Evolutionary conservation across 2,797 vertebrate genomes (phyloP), one percentile per base, ranked within the genome.

Genomic region (Apodemus agrarius): DNA sequence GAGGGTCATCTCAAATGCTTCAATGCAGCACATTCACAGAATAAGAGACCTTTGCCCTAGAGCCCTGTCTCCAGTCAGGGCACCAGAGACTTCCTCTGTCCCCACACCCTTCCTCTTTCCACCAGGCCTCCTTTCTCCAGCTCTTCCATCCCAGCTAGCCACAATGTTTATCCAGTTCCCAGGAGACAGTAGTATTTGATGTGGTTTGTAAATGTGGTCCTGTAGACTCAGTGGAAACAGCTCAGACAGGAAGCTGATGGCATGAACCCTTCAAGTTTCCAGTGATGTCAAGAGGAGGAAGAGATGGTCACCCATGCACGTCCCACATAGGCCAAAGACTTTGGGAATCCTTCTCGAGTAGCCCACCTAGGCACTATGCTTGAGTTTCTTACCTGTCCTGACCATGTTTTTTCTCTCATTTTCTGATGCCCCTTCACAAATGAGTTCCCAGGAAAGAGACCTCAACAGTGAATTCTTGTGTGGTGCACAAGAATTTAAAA

Each of bases 271-370:
- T 84, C 57, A 46, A 49, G 34, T 85, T 57, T 59, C 49, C 24
- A 9, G 16, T 3, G 46, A 17, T 14, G 43, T 24, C n/a, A 29
- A n/a, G 22, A 74, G 21, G 1, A 3, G 8, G 21, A 5, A 2
- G 17, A 74, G 43, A 14, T 0, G 0, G 19, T 43, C 37, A 1
- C 7, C 0, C 3, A 0, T 54, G 61, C 43, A 78, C 34, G 9
- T 90, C 57, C 31, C 16, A 0, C 14, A 65, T 6, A 65, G 57
- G 29, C 74, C 14, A 14, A 29, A 12, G 5, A 37, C 59, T 34
- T 49, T 26, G 16, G 59, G 31, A 37, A 19, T 17, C 16, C 6
- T 19, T n/a, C 72, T 67, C 61, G 0, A 57, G n/a, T 37, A 17
- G 19, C 49, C 29, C 0, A 59, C 72, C 24, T 61, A 40, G 14